phyloP scores from a whole-genome alignment of 2,888 invertebrate species.

The Plebejus melissa region DNA sequence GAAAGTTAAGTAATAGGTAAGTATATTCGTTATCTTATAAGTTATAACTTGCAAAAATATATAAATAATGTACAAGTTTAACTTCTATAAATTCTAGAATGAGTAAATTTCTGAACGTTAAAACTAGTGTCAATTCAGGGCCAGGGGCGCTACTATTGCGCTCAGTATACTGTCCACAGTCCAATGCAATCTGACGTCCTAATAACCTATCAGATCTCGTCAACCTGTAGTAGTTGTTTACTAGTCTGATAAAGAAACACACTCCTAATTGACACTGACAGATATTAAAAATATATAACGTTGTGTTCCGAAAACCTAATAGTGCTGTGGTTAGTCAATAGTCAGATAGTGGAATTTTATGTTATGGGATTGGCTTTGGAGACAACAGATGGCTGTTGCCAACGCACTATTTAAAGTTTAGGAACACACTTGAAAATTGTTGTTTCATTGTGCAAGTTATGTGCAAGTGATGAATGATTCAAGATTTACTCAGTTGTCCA shows the following conservation, averaged over 20 bases:
- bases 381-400: neutral
- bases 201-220: neutral
- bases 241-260: no score
- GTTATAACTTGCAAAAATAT: no score
- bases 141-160: no score
- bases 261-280: neutral
- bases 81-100: no score
- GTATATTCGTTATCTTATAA: no score
- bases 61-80: no score
- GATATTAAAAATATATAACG: neutral
- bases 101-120: no score
- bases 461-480: conserved; percentile 11
- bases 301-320: neutral
- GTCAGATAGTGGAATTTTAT: neutral
- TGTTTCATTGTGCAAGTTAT: conserved; percentile 17
- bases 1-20: no score
- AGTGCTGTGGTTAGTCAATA: neutral
- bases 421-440: neutral
- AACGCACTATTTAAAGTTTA: neutral
- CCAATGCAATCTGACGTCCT: neutral
- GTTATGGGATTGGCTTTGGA: neutral
- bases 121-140: no score
- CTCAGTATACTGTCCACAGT: no score
- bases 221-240: no score
- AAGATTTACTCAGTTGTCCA: neutral